Percentiles rank a stretch among this genome's conserved stretches.
These are phyloP conservation scores for Macaria liturata DNA, from an alignment of 2,888 invertebrate species.

Conservation along the genomic window DNA sequence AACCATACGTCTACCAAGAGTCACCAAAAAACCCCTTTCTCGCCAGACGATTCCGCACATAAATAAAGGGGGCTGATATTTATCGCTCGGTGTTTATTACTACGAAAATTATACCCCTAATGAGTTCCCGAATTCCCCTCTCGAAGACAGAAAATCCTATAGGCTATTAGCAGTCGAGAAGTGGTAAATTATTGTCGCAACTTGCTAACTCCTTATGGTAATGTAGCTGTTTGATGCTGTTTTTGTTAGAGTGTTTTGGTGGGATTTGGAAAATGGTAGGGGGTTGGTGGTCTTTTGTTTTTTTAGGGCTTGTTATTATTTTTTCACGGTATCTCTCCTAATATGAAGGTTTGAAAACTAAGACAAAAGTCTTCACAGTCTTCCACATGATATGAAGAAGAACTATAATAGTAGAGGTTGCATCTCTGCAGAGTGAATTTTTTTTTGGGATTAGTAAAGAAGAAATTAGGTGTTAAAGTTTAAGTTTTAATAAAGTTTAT, in stretches of 20 bases:
- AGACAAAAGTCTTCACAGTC: too few species aligned
- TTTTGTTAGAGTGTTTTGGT: conserved; percentile 44
- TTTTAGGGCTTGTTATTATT: too few species aligned
- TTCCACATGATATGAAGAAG: too few species aligned
- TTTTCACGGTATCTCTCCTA: too few species aligned
- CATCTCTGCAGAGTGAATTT: too few species aligned
- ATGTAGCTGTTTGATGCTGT: conserved; percentile 51
- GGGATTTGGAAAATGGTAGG: conserved; percentile 9
- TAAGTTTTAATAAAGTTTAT: too few species aligned
- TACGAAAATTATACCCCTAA: conserved; percentile 81
- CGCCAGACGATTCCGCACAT: conserved; percentile 51
- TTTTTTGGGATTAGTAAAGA: too few species aligned
- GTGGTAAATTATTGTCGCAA: conserved; percentile 68
- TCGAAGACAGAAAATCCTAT: conserved; percentile 76
- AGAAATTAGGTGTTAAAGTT: too few species aligned
- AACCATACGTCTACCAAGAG: conserved; percentile 33
- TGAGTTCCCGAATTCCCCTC: conserved; percentile 77
- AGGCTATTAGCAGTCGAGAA: conserved; percentile 79
- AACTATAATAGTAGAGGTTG: too few species aligned
- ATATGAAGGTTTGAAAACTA: too few species aligned
- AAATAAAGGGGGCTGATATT: conserved; percentile 77
- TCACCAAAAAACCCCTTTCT: conserved; percentile 38
- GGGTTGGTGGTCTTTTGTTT: background rate
- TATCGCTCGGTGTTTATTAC: conserved; percentile 80
- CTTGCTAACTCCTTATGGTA: conserved; percentile 64